Evolutionary conservation across 92 coral and sea anemone genomes (phyloP), one percentile per base, ranked within the genome.

Genomic region (Bergia puertoricense): DNA sequence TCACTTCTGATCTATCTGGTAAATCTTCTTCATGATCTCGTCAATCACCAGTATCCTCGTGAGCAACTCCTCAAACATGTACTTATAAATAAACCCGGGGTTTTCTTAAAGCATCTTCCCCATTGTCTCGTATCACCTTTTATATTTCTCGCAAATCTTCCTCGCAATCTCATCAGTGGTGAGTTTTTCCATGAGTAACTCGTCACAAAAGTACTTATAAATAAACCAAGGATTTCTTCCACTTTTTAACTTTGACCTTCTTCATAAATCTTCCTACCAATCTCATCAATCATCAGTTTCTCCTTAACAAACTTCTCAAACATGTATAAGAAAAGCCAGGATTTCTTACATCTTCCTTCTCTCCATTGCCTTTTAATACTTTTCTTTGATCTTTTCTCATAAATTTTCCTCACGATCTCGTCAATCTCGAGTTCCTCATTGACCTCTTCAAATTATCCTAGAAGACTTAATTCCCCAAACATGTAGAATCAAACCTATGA

Each of bases 381-480:
- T 75, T 92, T 98, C 98, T 92, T 81, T 97, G 96, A 85, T 97
- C 98, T 88, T 97, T 98, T 73, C 30, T 97, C 99, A 73, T 97
- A 97, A 79, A 97, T 97, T 93, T 97, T 97, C 68, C 99, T 82
- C 23, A 97, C 98, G 75, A 97, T 97, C 85, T 97, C 99, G 89
- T 97, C 99, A 90, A 97, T 97, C 99, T 95, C 95, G 46, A 97
- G 90, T 85, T 97, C 95, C 90, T 97, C 99, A 80, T 97, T 97
- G 93, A 97, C 95, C 59, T 97, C 99, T 66, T 95, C 99, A 81
- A 30, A 30, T 30, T 30, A 30, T 30, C 30, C 30, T 30, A 30
- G 30, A 30, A 30, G 30, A 30, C 30, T 30, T 30, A 30, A 30
- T 30, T 30, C 30, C 30, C 30, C 30, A 30, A 30, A 30, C 30